Percentiles rank a stretch among this genome's conserved stretches.
Conservation (phyloP, 2,888 invertebrate species). For the Platycheirus albimanus region DNA sequence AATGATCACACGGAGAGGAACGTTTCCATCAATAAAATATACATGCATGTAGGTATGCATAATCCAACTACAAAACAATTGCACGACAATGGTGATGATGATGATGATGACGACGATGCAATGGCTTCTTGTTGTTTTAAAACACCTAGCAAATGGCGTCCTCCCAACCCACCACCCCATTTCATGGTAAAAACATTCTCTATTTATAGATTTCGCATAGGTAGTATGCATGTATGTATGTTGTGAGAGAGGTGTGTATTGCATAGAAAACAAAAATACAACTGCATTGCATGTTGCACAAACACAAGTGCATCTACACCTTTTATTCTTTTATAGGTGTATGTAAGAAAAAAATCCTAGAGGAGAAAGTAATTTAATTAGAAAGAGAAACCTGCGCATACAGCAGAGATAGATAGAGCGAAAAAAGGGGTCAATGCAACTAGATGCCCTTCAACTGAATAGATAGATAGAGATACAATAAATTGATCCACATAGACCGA, state of each 20-base stretch:
- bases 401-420: conserved; percentile 62
- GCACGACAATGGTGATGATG: conserved; percentile 1
- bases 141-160: conserved; percentile 58
- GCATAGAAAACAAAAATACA: conserved; percentile 5
- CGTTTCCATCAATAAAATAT: conserved; percentile 3
- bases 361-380: conserved; percentile 72
- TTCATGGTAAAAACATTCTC: conserved; percentile 44
- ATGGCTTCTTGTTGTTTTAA: conserved; percentile 41
- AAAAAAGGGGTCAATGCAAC: conserved; percentile 77
- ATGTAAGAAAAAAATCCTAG: conserved; percentile 64
- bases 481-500: conserved; percentile 64
- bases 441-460: conserved; percentile 76
- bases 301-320: conserved; percentile 10
- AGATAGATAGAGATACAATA: conserved; percentile 60
- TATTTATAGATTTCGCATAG: conserved; percentile 62
- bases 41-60: background rate
- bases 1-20: conserved; percentile 13
- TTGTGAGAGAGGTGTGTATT: conserved; percentile 23
- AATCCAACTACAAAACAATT: background rate
- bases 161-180: conserved; percentile 44
- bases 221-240: background rate
- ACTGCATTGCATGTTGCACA: conserved; percentile 51
- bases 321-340: conserved; percentile 7
- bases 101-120: conserved; percentile 32
- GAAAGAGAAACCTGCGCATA: conserved; percentile 73